A percentile compares a stretch with the other conserved stretches of the same genome.
These are phyloP conservation scores for Myzus persicae DNA, from an alignment of 1,140 invertebrate species.

Conservation along the genomic window DNA sequence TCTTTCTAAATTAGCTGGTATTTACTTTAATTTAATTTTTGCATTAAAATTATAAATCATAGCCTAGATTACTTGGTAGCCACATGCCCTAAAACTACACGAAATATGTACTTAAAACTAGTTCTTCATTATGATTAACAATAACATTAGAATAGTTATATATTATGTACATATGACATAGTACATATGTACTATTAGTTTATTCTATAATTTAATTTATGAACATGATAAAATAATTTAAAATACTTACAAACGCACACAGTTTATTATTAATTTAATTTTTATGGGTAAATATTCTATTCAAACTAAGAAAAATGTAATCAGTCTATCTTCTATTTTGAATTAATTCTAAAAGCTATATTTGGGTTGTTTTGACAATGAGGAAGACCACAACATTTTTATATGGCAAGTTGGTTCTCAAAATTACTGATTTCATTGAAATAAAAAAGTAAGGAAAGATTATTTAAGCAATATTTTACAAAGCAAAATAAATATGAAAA, in stretches of 20 bases:
- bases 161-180: conserved; percentile 51
- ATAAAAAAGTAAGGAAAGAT: conserved; percentile 25
- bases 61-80: conserved; percentile 41
- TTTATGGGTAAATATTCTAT: conserved; percentile 43
- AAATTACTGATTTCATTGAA: conserved; percentile 18
- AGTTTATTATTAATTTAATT: conserved; percentile 8
- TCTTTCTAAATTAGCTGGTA: conserved; percentile 33
- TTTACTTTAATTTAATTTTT: conserved; percentile 22
- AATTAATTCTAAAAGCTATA: conserved; percentile 46
- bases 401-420: conserved; percentile 51
- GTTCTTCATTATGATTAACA: conserved; percentile 49
- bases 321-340: conserved; percentile 57
- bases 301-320: conserved; percentile 44
- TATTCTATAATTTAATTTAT: conserved; percentile 44
- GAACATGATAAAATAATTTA: conserved; percentile 54
- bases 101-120: conserved; percentile 45
- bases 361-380: not conserved
- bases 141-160: conserved; percentile 56
- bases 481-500: conserved; percentile 47
- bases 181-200: conserved; percentile 41
- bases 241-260: conserved; percentile 56
- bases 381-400: conserved; percentile 46
- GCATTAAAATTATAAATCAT: conserved; percentile 36
- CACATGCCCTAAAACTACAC: conserved; percentile 51
- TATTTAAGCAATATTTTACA: conserved; percentile 48